Evolutionary conservation across 2,888 invertebrate genomes (phyloP), one percentile per base, ranked within the genome.

Genomic region (Xanthia togata): DNA sequence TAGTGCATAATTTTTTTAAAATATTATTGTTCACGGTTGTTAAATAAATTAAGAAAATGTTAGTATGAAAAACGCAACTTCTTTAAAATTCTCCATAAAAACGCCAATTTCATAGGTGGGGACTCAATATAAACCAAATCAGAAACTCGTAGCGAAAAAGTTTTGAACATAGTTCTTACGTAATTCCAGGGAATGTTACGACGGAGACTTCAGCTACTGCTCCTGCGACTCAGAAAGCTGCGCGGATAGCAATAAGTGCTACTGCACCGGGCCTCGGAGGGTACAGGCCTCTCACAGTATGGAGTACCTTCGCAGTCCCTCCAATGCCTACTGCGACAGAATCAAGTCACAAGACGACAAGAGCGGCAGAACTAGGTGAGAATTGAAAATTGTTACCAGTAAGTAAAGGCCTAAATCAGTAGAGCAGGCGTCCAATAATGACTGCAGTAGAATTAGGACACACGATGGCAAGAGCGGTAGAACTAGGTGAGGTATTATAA

Each of bases 141-240:
- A 50, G 5, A 59, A 70, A 73, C 31, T 14, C 1, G 14, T n/a
- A 23, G 11, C 6, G n/a, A n/a, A 35, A 57, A 31, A n/a, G 0
- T 20, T 50, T 23, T 41, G 50, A 71, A 62, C 31, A 5, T 35
- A 38, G 0, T 12, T 11, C 50, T 50, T 35, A 0, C 8, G n/a
- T 8, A 65, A 65, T 93, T 94, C 38, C 93, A 96, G 96, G 82
- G 96, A 96, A 80, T 86, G 92, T 79, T 92, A 94, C 88, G 94
- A 95, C 68, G 93, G 94, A 17, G 93, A 96, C 90, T 93, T 95
- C 90, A 96, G 96, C 83, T 97, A 97, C 90, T 99, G 98, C 89
- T 98, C 98, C 26, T 98, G 98, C 91, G 98, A 98, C 89, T 98
- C 98, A 0, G 98, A 99, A 92, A 98, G 98, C 89, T 99, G 99